phyloP scores from a whole-genome alignment of 2,888 invertebrate genomes.

The Sarcophaga rosellei region DNA sequence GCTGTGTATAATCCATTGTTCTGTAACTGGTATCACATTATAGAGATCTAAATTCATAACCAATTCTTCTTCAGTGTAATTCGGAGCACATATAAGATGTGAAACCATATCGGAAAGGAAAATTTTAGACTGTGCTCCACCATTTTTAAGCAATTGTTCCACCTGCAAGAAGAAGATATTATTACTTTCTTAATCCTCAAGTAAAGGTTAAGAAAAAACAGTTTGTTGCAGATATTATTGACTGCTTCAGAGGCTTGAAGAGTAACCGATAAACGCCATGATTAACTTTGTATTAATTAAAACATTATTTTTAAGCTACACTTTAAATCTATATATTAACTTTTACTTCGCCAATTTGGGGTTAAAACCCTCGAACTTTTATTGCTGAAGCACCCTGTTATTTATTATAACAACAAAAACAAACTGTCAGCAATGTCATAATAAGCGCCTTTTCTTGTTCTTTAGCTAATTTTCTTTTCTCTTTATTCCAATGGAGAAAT shows the following conservation, averaged over 20 bases:
- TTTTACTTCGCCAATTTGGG: not conserved
- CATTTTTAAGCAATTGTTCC: conserved; percentile 88
- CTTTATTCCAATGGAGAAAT: conserved; percentile 17
- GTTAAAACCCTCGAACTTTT: not conserved
- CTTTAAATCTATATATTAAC: too few species aligned
- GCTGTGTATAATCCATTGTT: conserved; percentile 91
- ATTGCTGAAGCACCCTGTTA: conserved; percentile 48
- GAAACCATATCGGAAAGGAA: conserved; percentile 96
- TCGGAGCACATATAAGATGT: conserved; percentile 93
- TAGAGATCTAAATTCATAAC: conserved; percentile 96
- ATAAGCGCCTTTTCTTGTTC: conserved; percentile 59
- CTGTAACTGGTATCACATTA: conserved; percentile 94
- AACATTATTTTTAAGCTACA: too few species aligned
- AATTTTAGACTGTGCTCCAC: conserved; percentile 93
- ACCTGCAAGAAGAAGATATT: conserved; percentile 83
- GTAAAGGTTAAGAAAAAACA: too few species aligned
- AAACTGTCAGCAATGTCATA: conserved; percentile 55
- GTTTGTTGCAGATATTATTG: too few species aligned
- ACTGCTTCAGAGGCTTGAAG: too few species aligned
- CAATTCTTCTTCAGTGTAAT: conserved; percentile 92
- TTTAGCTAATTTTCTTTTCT: conserved; percentile 26
- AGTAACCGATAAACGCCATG: too few species aligned
- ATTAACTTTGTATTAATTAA: too few species aligned
- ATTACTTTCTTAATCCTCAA: not conserved
- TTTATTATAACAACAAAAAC: conserved; percentile 53